These are phyloP conservation scores for Halichondria panicea DNA, from an alignment of 37 sponge, comb jelly and placozoan species.

Conservation along the genomic window DNA sequence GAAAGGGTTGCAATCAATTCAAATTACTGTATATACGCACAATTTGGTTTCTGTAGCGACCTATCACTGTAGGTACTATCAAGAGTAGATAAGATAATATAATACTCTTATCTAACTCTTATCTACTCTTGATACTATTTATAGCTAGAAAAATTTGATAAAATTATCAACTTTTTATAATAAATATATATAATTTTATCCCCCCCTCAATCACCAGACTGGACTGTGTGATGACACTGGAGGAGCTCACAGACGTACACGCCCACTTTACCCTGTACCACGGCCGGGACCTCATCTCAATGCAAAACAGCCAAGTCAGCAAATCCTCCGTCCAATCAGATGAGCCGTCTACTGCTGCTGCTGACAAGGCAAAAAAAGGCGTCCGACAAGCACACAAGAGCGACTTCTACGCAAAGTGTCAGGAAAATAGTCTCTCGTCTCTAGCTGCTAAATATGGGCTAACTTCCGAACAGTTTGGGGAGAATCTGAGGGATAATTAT, in stretches of 20 bases:
- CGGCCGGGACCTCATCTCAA: conserved; percentile 76
- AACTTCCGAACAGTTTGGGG: conserved; percentile 93
- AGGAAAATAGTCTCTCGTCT: conserved; percentile 81
- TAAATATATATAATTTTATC: conserved; percentile 6
- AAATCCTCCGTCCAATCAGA: not conserved
- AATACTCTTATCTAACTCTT: no score
- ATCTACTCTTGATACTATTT: not conserved
- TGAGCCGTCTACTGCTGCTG: conserved; percentile 2
- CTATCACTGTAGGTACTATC: no score
- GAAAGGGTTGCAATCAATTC: no score
- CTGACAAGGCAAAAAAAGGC: conserved; percentile 5
- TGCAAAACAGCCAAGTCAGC: conserved; percentile 54
- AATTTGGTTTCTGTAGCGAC: no score
- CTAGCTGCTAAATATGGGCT: conserved; percentile 94
- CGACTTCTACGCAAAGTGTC: conserved; percentile 86
- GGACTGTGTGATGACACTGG: conserved; percentile 67
- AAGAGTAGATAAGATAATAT: no score
- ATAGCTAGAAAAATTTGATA: no score
- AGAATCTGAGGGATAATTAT: conserved; percentile 91
- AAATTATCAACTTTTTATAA: no score
- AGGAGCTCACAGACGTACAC: conserved; percentile 93
- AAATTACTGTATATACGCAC: no score
- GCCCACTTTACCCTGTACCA: conserved; percentile 90
- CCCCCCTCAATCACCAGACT: conserved; percentile 13
- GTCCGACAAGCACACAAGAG: conserved; percentile 57